phyloP scores from a whole-genome alignment of 2,113 vertebrate genomes.

The Thamnophis sirtalis region DNA sequence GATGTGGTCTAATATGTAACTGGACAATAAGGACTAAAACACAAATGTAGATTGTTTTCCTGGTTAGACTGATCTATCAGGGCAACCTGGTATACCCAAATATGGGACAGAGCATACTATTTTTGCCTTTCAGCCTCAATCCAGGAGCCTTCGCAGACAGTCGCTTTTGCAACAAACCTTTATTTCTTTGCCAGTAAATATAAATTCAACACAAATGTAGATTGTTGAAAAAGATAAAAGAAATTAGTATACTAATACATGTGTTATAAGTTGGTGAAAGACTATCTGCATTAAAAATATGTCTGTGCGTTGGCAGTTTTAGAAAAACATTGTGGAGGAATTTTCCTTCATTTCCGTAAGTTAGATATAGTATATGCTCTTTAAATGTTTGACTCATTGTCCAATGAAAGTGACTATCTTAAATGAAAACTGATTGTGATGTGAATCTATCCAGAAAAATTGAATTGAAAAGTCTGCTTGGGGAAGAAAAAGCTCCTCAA shows the following conservation, averaged over 20 bases:
- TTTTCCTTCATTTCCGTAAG: neutral
- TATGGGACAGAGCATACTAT: no score
- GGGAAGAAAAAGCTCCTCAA: slow-evolving; percentile 19
- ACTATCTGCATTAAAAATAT: neutral
- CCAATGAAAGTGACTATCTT: neutral
- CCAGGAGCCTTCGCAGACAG: no score
- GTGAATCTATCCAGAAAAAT: neutral
- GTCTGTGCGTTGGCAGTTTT: neutral
- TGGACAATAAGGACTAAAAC: neutral
- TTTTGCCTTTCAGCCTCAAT: no score
- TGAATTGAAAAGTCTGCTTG: slow-evolving; percentile 33
- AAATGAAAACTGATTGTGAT: slow-evolving; percentile 2
- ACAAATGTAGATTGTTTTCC: neutral
- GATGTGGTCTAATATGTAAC: neutral
- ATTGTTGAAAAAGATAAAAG: neutral
- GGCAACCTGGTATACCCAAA: no score
- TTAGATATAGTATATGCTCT: neutral
- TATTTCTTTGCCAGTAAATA: no score
- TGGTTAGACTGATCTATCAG: no score
- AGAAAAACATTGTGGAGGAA: neutral
- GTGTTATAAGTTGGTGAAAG: neutral
- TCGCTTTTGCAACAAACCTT: no score
- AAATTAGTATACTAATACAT: neutral
- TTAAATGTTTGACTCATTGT: neutral
- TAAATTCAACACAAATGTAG: neutral